Evolutionary conservation across 1,140 invertebrate species (phyloP).

Genomic region (Camponotus vicinus): DNA sequence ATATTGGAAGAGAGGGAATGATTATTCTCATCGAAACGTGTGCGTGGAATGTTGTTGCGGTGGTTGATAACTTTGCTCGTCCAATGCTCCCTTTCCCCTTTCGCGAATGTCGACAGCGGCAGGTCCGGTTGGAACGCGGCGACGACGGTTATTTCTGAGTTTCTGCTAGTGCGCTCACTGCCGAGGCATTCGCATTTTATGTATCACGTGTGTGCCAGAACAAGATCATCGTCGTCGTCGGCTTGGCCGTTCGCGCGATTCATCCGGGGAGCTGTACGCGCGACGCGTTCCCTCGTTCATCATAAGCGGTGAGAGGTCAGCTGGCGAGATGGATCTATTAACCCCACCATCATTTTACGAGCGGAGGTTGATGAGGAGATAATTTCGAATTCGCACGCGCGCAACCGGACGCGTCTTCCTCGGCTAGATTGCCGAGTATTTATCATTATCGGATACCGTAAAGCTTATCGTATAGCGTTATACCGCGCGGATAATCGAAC

Average conservation of each 20-base stretch:
- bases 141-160: constrained; percentile 71
- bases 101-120: constrained; percentile 32
- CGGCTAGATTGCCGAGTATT: not conserved
- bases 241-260: constrained; percentile 18
- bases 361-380: constrained; percentile 31
- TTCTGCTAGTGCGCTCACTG: constrained; percentile 62
- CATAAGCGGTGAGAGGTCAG: constrained; percentile 54
- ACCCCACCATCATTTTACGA: constrained; percentile 44
- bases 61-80: constrained; percentile 42
- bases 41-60: constrained; percentile 61
- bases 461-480: constrained; percentile 37
- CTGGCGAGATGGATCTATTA: constrained; percentile 67
- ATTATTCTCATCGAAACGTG: constrained; percentile 15
- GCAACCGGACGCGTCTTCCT: constrained; percentile 16
- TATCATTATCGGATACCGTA: constrained; percentile 45
- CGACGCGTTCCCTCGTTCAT: constrained; percentile 67
- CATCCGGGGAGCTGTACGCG: constrained; percentile 39
- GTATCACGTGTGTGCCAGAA: constrained; percentile 58
- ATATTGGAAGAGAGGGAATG: constrained; percentile 2
- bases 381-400: constrained; percentile 53
- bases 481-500: constrained; percentile 57
- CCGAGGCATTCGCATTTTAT: constrained; percentile 65
- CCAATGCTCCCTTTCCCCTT: constrained; percentile 56
- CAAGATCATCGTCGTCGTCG: constrained; percentile 36
- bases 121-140: constrained; percentile 55